Base-by-base conservation (phyloP, 2,113 vertebrate species). In the Ptychochromis oligacanthus region DNA sequence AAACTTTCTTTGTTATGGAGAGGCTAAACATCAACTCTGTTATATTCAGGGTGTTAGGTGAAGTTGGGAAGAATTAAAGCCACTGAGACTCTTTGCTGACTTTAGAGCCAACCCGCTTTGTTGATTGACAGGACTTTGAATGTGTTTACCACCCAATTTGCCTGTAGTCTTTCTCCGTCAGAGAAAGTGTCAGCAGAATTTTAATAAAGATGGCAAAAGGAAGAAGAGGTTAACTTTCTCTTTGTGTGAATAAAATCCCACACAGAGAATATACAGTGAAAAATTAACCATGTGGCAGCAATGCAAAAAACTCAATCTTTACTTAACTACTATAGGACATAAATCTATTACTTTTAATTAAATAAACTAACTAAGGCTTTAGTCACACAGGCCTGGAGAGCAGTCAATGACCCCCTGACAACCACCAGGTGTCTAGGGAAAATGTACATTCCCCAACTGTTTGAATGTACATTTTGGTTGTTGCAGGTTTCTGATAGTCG, bases 101-200 rank as follows among this genome's bases (percentile, higher is more conserved):
- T 84, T 79, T 80, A 82, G 11, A 80, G 75, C 36, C 24, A 79
- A n/a, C 6, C 52, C 4, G 34, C 60, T 76, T 59, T 81, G 34
- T 54, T 76, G 77, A 82, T 40, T 88, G 88, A 83, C 82, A 31
- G 54, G 38, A 40, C 84, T 75, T 83, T 87, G 86, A 91, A 84
- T 46, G 72, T 80, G 79, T 88, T 90, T 87, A 79, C 78, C 40
- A 65, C 84, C 38, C 56, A 85, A 56, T 83, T 88, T 79, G 60
- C 74, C 74, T 79, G 52, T 79, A 76, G 61, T 62, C 62, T 61
- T 11, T 75, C 26, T 52, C 52, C 58, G 62, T 72, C 61, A 75
- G 76, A 80, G 59, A 52, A 74, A 49, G 34, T 70, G 58, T 75
- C 79, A 81, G 26, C 26, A 72, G 67, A 72, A 72, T 72, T 72